Percentiles rank a stretch among this genome's conserved stretches.
Conservation (phyloP, 2,113 vertebrate species). For the Mustela lutreola region DNA sequence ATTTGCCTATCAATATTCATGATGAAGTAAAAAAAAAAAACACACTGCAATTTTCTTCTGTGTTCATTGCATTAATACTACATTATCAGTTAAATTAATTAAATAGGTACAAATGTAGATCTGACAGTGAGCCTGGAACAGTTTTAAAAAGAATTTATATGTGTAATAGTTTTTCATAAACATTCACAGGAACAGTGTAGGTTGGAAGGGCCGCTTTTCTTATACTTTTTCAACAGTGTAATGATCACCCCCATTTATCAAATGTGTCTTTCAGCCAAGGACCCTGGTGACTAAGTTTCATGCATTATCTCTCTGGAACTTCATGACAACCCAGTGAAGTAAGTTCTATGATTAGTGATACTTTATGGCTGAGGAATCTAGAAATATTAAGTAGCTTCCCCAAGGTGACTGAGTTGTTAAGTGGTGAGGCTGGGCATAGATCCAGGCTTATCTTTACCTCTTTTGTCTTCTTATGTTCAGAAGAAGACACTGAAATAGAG, state of each 20-base stretch:
- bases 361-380: background rate
- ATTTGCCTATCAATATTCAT: conserved; percentile 49
- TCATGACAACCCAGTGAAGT: background rate
- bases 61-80: conserved; percentile 10
- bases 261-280: background rate
- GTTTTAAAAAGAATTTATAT: conserved; percentile 29
- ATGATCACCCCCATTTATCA: background rate
- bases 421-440: background rate
- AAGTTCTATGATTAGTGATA: background rate
- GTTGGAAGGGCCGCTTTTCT: background rate
- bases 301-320: background rate
- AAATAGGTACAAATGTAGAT: conserved; percentile 45
- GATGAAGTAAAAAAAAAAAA: conserved; percentile 7
- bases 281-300: background rate
- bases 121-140: background rate
- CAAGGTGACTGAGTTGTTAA: conserved; percentile 15
- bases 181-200: background rate
- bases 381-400: conserved; percentile 6
- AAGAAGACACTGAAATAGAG: background rate
- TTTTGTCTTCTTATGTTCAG: conserved; percentile 31
- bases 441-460: background rate
- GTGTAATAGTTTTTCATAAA: conserved; percentile 18
- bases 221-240: background rate
- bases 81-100: conserved; percentile 54
- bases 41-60: conserved; percentile 51